Evolutionary conservation across 2,113 vertebrate genomes (phyloP).

Genomic region (Paracanthobrama guichenoti): DNA sequence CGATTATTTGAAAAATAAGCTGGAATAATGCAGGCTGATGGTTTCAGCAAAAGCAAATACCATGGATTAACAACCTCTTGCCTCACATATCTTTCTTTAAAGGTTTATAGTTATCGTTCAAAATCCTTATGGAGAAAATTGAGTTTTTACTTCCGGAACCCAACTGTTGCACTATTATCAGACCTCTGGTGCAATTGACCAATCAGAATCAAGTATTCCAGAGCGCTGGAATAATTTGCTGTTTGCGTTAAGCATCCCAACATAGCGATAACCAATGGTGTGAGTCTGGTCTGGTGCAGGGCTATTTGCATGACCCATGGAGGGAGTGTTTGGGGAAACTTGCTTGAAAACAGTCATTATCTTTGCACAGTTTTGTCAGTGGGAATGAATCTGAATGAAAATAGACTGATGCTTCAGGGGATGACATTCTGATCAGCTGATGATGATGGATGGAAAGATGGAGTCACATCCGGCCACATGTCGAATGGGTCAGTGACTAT

Average conservation of each 20-base stretch:
- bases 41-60: too few species aligned
- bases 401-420: not conserved
- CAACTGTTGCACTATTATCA: too few species aligned
- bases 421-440: not conserved
- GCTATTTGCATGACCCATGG: not conserved
- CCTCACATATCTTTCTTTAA: too few species aligned
- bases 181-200: not conserved
- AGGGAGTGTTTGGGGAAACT: not conserved
- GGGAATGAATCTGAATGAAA: not conserved
- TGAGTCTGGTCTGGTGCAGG: not conserved
- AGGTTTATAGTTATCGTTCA: too few species aligned
- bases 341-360: not conserved
- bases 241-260: not conserved
- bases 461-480: not conserved
- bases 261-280: not conserved
- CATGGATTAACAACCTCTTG: too few species aligned
- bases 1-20: too few species aligned
- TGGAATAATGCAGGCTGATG: too few species aligned
- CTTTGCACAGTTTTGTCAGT: not conserved
- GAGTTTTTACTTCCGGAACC: too few species aligned
- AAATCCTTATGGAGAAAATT: too few species aligned
- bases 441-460: conserved; percentile 31
- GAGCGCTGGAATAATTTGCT: not conserved
- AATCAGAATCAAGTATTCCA: not conserved
- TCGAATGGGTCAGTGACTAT: not conserved